Evolutionary conservation across 2,888 invertebrate species (phyloP).

Genomic region (Mechanitis messenoides): DNA sequence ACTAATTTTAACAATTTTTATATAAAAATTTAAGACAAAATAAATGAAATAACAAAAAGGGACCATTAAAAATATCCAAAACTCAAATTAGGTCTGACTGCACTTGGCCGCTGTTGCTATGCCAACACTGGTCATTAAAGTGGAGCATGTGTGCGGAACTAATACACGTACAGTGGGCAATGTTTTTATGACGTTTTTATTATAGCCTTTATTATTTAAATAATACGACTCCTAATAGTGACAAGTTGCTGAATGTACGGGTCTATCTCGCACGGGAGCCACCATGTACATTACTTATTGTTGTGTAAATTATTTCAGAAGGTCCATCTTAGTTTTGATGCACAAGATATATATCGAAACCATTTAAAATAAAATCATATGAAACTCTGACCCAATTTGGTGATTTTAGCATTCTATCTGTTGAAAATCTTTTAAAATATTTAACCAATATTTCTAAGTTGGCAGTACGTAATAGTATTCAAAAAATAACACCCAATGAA

Average conservation of each 20-base stretch:
- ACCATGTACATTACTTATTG: background rate
- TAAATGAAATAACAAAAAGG: too few relatives aligned
- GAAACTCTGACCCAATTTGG: too few relatives aligned
- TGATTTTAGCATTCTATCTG: too few relatives aligned
- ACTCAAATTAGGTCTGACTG: slow-evolving; percentile 28
- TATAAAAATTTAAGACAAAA: too few relatives aligned
- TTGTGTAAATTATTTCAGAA: slow-evolving; percentile 2
- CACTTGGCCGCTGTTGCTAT: slow-evolving; percentile 31
- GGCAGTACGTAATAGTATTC: too few relatives aligned
- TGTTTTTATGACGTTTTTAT: slow-evolving; percentile 7
- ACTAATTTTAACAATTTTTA: too few relatives aligned
- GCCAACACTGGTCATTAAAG: slow-evolving; percentile 31
- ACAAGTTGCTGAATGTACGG: slow-evolving; percentile 7
- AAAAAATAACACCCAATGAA: too few relatives aligned
- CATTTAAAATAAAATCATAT: background rate
- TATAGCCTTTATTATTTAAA: slow-evolving; percentile 15
- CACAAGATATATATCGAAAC: background rate
- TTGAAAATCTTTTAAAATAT: too few relatives aligned
- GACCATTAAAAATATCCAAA: slow-evolving; percentile 15
- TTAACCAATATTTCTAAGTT: too few relatives aligned
- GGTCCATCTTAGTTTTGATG: background rate
- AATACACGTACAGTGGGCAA: slow-evolving; percentile 26
- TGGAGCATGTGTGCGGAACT: slow-evolving; percentile 35
- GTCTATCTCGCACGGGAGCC: background rate
- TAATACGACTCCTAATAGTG: slow-evolving; percentile 12